Percentiles rank a stretch among this genome's conserved stretches.
phyloP scores from a whole-genome alignment of 2,113 vertebrate genomes.

The Neofelis nebulosa region DNA sequence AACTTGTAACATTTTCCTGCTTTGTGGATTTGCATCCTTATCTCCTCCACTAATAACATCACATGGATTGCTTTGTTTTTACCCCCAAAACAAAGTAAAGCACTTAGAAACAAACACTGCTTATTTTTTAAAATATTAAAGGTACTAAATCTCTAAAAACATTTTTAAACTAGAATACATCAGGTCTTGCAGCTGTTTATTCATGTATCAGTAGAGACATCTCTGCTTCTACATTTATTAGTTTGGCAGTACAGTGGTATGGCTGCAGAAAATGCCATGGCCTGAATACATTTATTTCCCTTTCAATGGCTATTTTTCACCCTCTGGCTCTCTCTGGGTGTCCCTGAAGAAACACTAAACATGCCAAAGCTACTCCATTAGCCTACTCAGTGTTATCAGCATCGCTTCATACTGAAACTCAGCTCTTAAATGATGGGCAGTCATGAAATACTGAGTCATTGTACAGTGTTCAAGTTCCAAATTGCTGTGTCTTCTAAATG shows the following conservation, averaged over 20 bases:
- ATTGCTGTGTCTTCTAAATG: neutral
- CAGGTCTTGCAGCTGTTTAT: neutral
- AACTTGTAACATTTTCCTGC: neutral
- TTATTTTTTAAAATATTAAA: neutral
- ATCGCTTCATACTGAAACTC: neutral
- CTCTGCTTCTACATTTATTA: neutral
- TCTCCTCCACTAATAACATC: neutral
- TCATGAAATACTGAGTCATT: slow-evolving; percentile 48
- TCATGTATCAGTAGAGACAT: neutral
- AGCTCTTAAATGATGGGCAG: neutral
- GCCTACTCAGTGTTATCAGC: neutral
- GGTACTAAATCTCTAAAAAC: neutral
- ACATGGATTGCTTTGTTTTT: neutral
- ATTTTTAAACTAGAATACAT: neutral
- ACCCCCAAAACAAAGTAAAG: neutral
- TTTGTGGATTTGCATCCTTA: neutral
- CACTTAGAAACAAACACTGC: neutral
- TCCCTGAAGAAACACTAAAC: neutral
- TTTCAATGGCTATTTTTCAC: neutral
- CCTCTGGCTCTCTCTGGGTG: neutral
- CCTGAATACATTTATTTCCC: neutral
- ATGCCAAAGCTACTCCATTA: neutral
- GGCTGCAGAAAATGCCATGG: neutral
- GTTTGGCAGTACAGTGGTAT: no score
- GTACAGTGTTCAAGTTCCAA: slow-evolving; percentile 26